Conservation (phyloP, 2,113 vertebrate species). For the Seriola aureovittata region DNA sequence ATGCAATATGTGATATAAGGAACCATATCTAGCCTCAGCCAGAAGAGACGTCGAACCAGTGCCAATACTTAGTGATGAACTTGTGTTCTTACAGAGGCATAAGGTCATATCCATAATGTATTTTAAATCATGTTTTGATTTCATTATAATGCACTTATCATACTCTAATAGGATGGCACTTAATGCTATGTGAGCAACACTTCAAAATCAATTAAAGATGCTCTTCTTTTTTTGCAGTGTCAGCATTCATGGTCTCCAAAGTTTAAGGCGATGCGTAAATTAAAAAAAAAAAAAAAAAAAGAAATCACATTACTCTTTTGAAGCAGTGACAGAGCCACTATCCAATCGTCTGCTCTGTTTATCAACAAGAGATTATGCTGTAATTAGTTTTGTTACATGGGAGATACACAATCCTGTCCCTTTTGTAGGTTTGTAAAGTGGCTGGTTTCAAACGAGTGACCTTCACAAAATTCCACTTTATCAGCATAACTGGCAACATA, state of each 20-base stretch:
- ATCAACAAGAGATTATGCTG: slow-evolving; percentile 10
- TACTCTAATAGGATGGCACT: neutral
- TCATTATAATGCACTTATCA: slow-evolving; percentile 46
- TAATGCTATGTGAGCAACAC: slow-evolving; percentile 36
- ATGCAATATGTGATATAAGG: neutral
- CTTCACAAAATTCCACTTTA: slow-evolving; percentile 11
- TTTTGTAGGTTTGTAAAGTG: slow-evolving; percentile 27
- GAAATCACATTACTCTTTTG: neutral
- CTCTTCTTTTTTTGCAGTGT: slow-evolving; percentile 12
- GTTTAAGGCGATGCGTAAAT: slow-evolving; percentile 18
- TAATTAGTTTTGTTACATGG: slow-evolving; percentile 17
- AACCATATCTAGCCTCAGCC: neutral
- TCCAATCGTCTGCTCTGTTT: slow-evolving; percentile 19
- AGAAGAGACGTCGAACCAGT: neutral
- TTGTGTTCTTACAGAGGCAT: neutral
- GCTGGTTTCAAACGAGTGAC: neutral
- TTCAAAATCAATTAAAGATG: slow-evolving; percentile 41
- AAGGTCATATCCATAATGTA: slow-evolving; percentile 14
- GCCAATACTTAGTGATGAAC: neutral
- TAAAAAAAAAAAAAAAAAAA: neutral
- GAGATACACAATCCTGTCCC: slow-evolving; percentile 15
- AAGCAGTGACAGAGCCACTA: slow-evolving; percentile 4
- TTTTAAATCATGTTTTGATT: slow-evolving; percentile 39
- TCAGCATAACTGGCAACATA: slow-evolving; percentile 2
- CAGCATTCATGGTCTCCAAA: slow-evolving; percentile 33